phyloP scores from a whole-genome alignment of 2,888 invertebrate species.

The Heliconius cydno region DNA sequence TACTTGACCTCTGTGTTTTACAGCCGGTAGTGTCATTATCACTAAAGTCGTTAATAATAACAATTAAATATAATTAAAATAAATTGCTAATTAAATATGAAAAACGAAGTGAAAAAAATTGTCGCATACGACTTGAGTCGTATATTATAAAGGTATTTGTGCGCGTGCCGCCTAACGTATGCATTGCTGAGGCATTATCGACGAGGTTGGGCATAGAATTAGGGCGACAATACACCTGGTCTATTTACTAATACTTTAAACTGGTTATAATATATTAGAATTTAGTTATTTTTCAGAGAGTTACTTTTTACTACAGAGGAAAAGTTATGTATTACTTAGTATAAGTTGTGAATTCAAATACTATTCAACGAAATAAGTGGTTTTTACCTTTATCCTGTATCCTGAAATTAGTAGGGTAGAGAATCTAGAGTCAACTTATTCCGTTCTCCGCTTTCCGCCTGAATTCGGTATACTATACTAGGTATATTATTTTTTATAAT shows the following conservation, averaged over 20 bases:
- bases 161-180: constrained; percentile 54
- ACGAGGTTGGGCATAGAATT: constrained; percentile 54
- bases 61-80: not conserved
- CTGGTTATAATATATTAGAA: constrained; percentile 22
- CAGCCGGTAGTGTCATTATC: not conserved
- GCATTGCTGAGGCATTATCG: constrained; percentile 57
- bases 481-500: too few species aligned
- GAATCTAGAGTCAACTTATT: too few species aligned
- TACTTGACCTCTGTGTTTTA: not conserved
- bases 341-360: not conserved
- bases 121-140: constrained; percentile 30
- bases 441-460: too few species aligned
- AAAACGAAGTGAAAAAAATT: not conserved
- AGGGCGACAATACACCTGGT: constrained; percentile 50
- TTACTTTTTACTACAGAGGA: not conserved
- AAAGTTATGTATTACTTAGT: not conserved
- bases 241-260: constrained; percentile 28
- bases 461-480: not conserved
- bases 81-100: not conserved
- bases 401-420: too few species aligned
- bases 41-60: not conserved
- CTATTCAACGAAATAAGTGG: too few species aligned
- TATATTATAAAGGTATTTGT: constrained; percentile 40
- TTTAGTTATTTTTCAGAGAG: not conserved
- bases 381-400: too few species aligned